These are phyloP conservation scores for Conus betulinus DNA, from an alignment of 1,140 invertebrate genomes.

Conservation along the genomic window DNA sequence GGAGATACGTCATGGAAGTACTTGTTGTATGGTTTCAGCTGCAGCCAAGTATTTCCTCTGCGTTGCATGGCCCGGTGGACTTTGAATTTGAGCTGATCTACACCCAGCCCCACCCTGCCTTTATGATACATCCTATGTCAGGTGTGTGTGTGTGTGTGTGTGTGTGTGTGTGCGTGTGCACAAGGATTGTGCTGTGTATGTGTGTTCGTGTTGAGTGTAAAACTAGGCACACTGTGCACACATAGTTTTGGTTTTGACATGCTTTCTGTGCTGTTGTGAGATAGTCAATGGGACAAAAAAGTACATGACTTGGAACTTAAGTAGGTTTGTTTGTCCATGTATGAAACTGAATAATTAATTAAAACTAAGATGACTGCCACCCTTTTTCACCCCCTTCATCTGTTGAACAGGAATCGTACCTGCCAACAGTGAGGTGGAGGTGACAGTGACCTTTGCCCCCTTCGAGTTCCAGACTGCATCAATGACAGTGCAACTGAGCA, in stretches of 20 bases:
- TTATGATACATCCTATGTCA: constrained; percentile 70
- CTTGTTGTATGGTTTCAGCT: constrained; percentile 2
- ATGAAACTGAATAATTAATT: no score
- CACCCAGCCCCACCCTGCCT: constrained; percentile 71
- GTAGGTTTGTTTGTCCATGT: no score
- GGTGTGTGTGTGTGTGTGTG: constrained; percentile 57
- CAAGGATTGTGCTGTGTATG: no score
- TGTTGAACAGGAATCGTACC: constrained; percentile 70
- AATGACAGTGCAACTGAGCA: constrained; percentile 70
- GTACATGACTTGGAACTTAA: no score
- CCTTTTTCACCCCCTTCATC: background rate
- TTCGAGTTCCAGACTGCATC: constrained; percentile 72
- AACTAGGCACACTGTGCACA: no score
- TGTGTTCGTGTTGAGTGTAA: no score
- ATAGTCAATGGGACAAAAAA: no score
- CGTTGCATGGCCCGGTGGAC: constrained; percentile 72
- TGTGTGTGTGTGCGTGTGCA: constrained; percentile 6
- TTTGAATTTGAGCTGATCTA: constrained; percentile 74
- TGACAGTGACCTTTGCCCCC: constrained; percentile 73
- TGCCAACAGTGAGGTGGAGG: constrained; percentile 68
- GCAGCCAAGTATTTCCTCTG: constrained; percentile 61
- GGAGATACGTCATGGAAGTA: no score
- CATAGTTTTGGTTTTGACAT: no score
- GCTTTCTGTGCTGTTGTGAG: no score
- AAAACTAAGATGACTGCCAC: no score